Evolutionary conservation across 2,797 vertebrate genomes (phyloP), one percentile per base, ranked within the genome.

Genomic region (Hydrolagus colliei): DNA sequence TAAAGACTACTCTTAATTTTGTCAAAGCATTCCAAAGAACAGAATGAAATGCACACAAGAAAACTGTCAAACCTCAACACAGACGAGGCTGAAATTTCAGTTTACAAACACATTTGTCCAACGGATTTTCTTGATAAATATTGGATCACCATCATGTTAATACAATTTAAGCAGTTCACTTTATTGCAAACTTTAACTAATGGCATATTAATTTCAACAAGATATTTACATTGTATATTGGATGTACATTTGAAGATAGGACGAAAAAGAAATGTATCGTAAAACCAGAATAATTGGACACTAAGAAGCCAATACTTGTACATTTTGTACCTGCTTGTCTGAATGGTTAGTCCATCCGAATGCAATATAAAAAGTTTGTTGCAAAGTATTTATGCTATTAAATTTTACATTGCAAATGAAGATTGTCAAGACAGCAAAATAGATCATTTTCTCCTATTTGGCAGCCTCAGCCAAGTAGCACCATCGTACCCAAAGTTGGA

Each of bases 151-250:
- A 71, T n/a, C 79, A 84, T 67, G 67, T 71, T 84, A 13, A 16
- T 84, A 84, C 79, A 84, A 84, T 67, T 84, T 84, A 84, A 84
- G 79, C 79, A 84, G 71, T 84, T 84, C 27, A 84, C 63, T 84
- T 84, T 84, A 84, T 84, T 84, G 79, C 79, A 84, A 84, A 84
- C 65, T 71, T 84, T 52, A 84, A 84, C 79, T 84, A 84, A 84
- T 68, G 79, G 63, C 79, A 84, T 77, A 77, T 84, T 84, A 84
- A 71, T 41, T 84, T 84, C 71, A 84, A 84, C 79, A 84, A 84
- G 65, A 32, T 84, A 84, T 84, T 84, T 84, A 84, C 79, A 84
- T 84, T 52, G 32, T 84, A 71, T 84, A 84, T 71, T 84, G 79
- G 79, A 84, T 71, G 79, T 35, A 84, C 79, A 84, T 71, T 11